Base-by-base conservation (phyloP, 2,888 invertebrate species). In the Hemaris fuciformis region DNA sequence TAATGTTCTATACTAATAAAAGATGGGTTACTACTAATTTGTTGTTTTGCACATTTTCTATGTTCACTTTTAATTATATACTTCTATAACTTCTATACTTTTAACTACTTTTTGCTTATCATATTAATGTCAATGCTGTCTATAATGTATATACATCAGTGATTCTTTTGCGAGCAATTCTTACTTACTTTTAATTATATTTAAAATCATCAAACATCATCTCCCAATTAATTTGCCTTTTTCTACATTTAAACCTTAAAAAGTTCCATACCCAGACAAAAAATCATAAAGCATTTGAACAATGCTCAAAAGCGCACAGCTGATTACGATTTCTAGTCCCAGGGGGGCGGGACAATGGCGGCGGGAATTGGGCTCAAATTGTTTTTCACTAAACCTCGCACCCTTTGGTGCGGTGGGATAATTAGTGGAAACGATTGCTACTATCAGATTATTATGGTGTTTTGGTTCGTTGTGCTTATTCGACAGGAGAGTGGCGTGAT, bases 341-440 rank as follows among this genome's bases (percentile, higher is more conserved):
- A 69, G 71, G 73, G 86, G 82, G 77, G 74, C 69, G 68, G 61
- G n/a, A 87, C 87, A 88, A 88, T 88, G 82, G 70, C 74, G 68
- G 79, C 73, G 81, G 76, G 65, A 87, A 87, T 85, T 82, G 79
- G 66, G 66, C 65, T 70, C 80, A 87, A 89, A 89, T 89, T 88
- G 84, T 85, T 85, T 86, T 82, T 18, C 77, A 80, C 81, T 82
- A 80, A 77, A 76, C 76, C 73, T 73, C 72, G 68, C 73, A 69
- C 85, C 80, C 79, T 75, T 72, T 70, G 75, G 71, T 10, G 48
- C 15, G 31, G 23, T 45, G 45, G 45, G 53, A 53, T 53, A 53
- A 53, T 53, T 53, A 53, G 53, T 53, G 53, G 27, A 53, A 53
- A 53, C 53, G 53, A 53, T 53, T 53, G 53, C 53, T 18, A 27